Evolutionary conservation across 2,797 vertebrate genomes (phyloP).

Genomic region (Limosa lapponica): DNA sequence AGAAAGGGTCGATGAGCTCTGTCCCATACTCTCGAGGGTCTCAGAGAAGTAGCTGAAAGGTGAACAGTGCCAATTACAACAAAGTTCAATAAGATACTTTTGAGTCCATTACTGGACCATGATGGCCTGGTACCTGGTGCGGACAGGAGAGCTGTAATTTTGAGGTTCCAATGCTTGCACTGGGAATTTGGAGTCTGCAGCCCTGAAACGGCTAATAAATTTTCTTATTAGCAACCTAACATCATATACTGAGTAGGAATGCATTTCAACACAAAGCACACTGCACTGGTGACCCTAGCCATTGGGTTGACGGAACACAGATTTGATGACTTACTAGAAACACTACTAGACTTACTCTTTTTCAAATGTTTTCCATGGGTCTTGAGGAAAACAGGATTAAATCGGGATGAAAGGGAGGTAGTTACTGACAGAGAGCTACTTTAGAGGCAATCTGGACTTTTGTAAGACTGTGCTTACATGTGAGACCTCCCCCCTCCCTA

Average conservation of each 20-base stretch:
- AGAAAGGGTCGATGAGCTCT: neutral
- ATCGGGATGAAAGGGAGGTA: neutral
- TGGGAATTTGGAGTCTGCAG: neutral
- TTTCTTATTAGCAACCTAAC: neutral
- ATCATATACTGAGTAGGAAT: neutral
- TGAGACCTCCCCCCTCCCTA: fast-evolving
- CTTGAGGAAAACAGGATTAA: neutral
- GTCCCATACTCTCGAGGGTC: fast-evolving
- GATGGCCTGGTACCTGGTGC: neutral
- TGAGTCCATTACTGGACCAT: fast-evolving
- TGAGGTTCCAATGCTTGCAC: neutral
- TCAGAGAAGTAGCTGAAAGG: neutral
- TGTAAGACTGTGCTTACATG: neutral
- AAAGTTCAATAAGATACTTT: neutral
- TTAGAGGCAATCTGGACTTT: neutral
- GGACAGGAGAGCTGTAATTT: neutral
- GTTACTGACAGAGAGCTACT: neutral
- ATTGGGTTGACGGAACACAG: neutral
- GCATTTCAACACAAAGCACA: neutral
- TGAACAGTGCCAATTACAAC: neutral
- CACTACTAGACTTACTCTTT: neutral
- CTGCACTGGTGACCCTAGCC: neutral
- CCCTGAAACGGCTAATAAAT: neutral
- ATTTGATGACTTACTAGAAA: neutral
- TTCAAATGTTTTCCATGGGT: neutral